Base-by-base conservation (phyloP, 2,797 vertebrate genomes). In the Rhinella marina region DNA sequence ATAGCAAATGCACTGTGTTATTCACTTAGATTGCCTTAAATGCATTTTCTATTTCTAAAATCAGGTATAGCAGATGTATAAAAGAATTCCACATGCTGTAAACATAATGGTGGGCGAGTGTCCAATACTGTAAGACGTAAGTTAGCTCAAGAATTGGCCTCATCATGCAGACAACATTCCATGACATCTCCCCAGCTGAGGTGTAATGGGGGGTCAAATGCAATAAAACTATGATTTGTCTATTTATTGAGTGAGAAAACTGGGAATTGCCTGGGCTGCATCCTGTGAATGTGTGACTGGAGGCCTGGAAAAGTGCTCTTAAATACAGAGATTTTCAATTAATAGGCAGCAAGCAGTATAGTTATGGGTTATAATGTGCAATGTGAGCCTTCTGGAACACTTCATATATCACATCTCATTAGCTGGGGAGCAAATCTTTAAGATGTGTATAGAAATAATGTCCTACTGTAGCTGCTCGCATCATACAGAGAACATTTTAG, bases 201-300 rank as follows among this genome's bases (percentile, higher is more conserved):
- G 81, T 72, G 52, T 84, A 84, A 84, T 73, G 82, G 68, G 41
- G 82, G 68, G 82, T 84, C 82, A 73, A 57, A 84, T 57, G 66
- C 82, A 84, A 59, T 84, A 84, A 84, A 82, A 73, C 21, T 73
- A 72, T 84, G 68, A 84, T 84, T 84, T 84, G 82, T 84, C 73
- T 84, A 84, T 84, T 84, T 84, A 84, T 84, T 84, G 68, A 84
- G 82, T 84, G 52, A 72, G 82, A 84, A 84, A 84, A 68, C 66
- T 84, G 82, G 82, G 82, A 84, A 84, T 84, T 73, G 82, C 82
- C 64, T 72, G 82, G n/a, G 52, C 82, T 84, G 73, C 82, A 84
- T 84, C 82, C 82, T 84, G 82, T 84, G 54, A 84, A 84, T 57
- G 29, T 84, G 82, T 84, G 52, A 73, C 82, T 84, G 52, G 19